phyloP scores from a whole-genome alignment of 2,113 vertebrate genomes.

The Probosciger aterrimus region DNA sequence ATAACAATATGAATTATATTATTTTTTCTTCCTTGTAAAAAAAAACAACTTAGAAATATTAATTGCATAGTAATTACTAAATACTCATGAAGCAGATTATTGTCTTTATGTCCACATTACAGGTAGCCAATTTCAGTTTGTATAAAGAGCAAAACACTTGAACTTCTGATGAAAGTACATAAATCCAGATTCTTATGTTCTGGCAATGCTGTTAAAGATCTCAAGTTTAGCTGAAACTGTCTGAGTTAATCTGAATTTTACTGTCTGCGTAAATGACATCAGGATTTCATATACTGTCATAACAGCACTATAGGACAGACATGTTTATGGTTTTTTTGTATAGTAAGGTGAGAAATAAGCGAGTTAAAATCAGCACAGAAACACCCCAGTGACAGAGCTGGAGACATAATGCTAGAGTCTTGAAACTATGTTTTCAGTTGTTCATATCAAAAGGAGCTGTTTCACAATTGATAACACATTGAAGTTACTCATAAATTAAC shows the following conservation, averaged over 20 bases:
- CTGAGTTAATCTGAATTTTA: background rate
- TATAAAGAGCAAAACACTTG: background rate
- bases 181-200: background rate
- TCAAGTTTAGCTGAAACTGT: background rate
- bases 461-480: background rate
- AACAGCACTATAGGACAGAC: background rate
- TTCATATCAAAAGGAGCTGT: background rate
- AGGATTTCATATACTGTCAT: background rate
- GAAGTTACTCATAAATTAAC: background rate
- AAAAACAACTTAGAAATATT: background rate
- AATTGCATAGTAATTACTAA: background rate
- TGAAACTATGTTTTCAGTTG: background rate
- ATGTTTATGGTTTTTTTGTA: background rate
- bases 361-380: background rate
- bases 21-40: background rate
- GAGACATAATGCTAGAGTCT: rapidly evolving
- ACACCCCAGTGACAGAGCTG: background rate
- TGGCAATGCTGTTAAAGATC: background rate
- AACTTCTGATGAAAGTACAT: background rate
- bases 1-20: background rate
- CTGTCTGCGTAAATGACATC: background rate
- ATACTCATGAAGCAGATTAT: background rate
- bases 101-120: background rate
- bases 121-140: background rate
- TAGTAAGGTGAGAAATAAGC: background rate